Percentiles rank a stretch among this genome's conserved stretches.
Conservation (phyloP, 2,888 invertebrate genomes). For the Catocala sponsa region DNA sequence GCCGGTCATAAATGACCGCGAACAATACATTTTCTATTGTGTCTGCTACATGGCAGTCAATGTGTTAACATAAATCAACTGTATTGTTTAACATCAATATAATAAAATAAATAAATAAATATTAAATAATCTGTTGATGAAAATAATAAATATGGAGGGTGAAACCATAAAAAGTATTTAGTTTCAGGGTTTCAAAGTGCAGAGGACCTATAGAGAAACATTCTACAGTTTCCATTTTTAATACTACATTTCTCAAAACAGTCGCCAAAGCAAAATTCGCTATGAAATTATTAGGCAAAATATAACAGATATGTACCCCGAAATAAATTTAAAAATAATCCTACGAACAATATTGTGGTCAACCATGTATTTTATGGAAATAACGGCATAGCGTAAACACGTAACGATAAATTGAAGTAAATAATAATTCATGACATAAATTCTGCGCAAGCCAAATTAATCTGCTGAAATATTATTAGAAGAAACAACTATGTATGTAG, state of each 20-base stretch:
- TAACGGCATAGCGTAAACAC: constrained; percentile 41
- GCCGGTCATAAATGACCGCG: too few species aligned
- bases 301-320: not conserved
- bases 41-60: too few species aligned
- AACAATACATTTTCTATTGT: too few species aligned
- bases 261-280: constrained; percentile 24
- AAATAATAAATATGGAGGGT: too few species aligned
- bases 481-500: constrained; percentile 14
- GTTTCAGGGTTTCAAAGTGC: too few species aligned
- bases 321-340: not conserved
- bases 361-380: not conserved
- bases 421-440: constrained; percentile 9
- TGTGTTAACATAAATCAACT: too few species aligned
- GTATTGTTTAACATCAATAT: too few species aligned
- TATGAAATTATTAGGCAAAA: constrained; percentile 9
- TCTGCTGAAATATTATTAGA: constrained; percentile 13
- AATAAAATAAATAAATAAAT: too few species aligned
- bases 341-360: not conserved
- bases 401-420: constrained; percentile 15
- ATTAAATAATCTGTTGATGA: too few species aligned
- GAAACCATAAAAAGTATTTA: too few species aligned
- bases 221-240: not conserved
- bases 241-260: constrained; percentile 1
- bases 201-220: too few species aligned
- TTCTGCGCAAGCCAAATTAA: constrained; percentile 45